phyloP scores from a whole-genome alignment of 2,797 vertebrate species.

The Delichon dasypus region DNA sequence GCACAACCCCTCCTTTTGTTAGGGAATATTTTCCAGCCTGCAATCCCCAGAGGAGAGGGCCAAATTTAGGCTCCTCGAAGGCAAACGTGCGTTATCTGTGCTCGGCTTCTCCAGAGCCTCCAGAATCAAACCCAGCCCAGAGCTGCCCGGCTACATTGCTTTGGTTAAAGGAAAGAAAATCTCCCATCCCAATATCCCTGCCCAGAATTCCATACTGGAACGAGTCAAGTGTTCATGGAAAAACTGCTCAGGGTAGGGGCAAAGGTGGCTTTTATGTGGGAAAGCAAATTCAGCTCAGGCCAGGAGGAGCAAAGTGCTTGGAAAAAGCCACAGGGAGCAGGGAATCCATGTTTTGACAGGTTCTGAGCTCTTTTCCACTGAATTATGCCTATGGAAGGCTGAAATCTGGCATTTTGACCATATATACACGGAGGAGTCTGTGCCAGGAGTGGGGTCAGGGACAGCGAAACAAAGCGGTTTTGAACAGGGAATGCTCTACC shows the following conservation, averaged over 20 bases:
- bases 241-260: not conserved
- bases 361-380: not conserved
- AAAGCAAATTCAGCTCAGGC: not conserved
- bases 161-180: not conserved
- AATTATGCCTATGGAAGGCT: not conserved
- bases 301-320: not conserved
- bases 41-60: conserved; percentile 30
- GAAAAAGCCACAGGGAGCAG: not conserved
- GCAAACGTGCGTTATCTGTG: conserved; percentile 28
- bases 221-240: conserved; percentile 1
- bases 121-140: conserved; percentile 17
- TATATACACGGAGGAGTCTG: fast-evolving
- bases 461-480: not conserved
- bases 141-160: not conserved
- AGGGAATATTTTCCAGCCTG: conserved; percentile 55
- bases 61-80: conserved; percentile 48
- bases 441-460: not conserved
- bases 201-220: not conserved
- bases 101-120: not conserved
- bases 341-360: not conserved
- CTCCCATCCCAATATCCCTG: not conserved
- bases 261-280: not conserved
- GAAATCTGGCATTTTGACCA: not conserved
- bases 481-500: not conserved
- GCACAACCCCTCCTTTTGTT: conserved; percentile 71